phyloP scores from a whole-genome alignment of 2,797 vertebrate genomes.

The Dendrocincla tyrannina region DNA sequence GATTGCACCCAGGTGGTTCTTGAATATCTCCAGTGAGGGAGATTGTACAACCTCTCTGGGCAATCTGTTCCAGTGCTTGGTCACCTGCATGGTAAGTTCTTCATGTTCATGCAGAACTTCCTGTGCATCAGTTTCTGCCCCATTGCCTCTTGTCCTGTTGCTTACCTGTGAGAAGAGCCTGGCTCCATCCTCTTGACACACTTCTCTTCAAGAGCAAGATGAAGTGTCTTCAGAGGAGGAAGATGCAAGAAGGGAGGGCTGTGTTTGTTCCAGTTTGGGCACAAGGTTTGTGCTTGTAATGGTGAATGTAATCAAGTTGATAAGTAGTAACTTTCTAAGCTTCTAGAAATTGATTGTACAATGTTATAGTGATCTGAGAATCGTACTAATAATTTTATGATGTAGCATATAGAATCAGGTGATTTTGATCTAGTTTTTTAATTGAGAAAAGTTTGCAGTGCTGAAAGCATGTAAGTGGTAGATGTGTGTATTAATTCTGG shows the following conservation, averaged over 20 bases:
- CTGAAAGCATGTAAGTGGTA: neutral
- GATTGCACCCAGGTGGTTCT: neutral
- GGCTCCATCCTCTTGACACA: neutral
- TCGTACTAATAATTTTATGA: neutral
- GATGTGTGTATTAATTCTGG: neutral
- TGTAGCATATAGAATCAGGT: neutral
- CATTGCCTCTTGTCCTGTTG: neutral
- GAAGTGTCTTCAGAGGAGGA: neutral
- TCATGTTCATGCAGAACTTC: neutral
- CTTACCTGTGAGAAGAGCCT: neutral
- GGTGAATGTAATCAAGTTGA: neutral
- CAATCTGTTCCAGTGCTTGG: neutral
- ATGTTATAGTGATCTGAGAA: neutral
- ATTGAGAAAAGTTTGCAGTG: neutral
- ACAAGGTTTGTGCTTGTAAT: neutral
- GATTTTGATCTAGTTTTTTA: neutral
- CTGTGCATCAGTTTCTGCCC: neutral
- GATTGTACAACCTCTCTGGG: neutral
- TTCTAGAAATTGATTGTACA: neutral
- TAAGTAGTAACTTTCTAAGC: neutral
- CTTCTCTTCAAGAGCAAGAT: neutral
- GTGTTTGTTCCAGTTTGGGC: neutral
- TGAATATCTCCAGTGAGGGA: neutral
- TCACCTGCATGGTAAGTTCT: neutral
- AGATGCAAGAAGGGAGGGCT: neutral